These are phyloP conservation scores for Trachelus troglodyta DNA, from an alignment of 2,888 invertebrate genomes.

Conservation along the genomic window DNA sequence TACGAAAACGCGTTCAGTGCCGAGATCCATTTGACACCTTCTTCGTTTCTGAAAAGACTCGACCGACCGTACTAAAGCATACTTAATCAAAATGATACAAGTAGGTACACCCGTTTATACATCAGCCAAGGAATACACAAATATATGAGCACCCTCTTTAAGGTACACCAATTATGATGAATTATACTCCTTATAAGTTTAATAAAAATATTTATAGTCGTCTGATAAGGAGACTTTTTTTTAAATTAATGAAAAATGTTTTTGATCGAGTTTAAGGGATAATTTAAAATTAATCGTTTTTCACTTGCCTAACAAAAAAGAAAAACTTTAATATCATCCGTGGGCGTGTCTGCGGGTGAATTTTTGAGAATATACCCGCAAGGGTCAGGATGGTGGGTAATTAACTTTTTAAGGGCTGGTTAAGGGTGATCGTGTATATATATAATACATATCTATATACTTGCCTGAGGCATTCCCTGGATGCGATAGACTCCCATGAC, in stretches of 20 bases:
- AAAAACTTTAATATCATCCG: not conserved
- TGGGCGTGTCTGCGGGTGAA: not conserved
- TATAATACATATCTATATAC: conserved; percentile 25
- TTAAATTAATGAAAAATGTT: not conserved
- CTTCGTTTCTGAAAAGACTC: not conserved
- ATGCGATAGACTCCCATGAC: conserved; percentile 89
- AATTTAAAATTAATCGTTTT: not conserved
- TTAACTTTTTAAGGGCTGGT: not conserved
- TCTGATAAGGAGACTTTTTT: too few species aligned
- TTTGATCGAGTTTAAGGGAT: not conserved
- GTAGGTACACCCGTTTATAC: not conserved
- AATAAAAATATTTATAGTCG: not conserved
- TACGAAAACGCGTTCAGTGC: not conserved
- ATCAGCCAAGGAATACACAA: not conserved
- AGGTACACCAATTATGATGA: not conserved
- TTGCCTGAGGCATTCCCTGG: conserved; percentile 84
- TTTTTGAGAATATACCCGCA: not conserved
- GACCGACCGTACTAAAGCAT: not conserved
- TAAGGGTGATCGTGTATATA: not conserved
- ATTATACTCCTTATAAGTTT: not conserved
- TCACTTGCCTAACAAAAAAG: not conserved
- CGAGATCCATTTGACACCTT: not conserved
- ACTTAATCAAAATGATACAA: not conserved
- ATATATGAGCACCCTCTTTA: not conserved
- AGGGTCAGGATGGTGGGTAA: not conserved